phyloP scores from a whole-genome alignment of 1,140 invertebrate species.

The Amyelois transitella region DNA sequence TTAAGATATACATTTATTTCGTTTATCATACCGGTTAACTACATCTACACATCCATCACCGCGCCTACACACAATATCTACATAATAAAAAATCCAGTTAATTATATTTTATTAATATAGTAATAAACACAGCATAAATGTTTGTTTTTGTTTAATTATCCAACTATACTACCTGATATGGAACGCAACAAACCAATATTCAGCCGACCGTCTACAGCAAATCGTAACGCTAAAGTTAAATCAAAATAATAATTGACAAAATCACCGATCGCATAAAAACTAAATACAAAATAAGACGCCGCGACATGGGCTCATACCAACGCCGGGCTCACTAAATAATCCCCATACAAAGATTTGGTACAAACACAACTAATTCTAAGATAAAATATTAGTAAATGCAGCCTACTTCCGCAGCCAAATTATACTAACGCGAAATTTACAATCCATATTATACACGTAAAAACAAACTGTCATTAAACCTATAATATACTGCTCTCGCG shows the following conservation, averaged over 20 bases:
- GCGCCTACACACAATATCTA: slow-evolving; percentile 43
- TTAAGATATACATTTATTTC: slow-evolving; percentile 35
- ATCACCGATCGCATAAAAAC: slow-evolving; percentile 40
- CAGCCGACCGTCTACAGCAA: slow-evolving; percentile 41
- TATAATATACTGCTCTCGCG: not conserved
- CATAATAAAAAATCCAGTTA: slow-evolving; percentile 44
- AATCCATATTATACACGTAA: slow-evolving; percentile 35
- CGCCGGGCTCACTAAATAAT: not conserved
- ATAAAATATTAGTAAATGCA: slow-evolving; percentile 74
- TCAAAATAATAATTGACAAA: slow-evolving; percentile 58
- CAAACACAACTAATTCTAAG: slow-evolving; percentile 61
- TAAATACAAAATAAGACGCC: slow-evolving; percentile 21
- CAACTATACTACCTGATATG: slow-evolving; percentile 50
- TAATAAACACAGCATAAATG: slow-evolving; percentile 53
- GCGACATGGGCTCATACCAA: not conserved
- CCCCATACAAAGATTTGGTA: slow-evolving; percentile 57
- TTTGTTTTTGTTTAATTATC: slow-evolving; percentile 30
- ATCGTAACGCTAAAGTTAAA: slow-evolving; percentile 29
- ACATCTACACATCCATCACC: slow-evolving; percentile 57
- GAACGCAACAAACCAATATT: slow-evolving; percentile 44
- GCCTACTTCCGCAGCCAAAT: slow-evolving; percentile 45
- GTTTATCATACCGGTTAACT: slow-evolving; percentile 44
- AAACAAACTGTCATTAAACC: slow-evolving; percentile 7
- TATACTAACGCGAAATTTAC: slow-evolving; percentile 35
- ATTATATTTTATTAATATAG: slow-evolving; percentile 45